phyloP scores from a whole-genome alignment of 2,888 invertebrate genomes.

The Sympetrum striolatum region DNA sequence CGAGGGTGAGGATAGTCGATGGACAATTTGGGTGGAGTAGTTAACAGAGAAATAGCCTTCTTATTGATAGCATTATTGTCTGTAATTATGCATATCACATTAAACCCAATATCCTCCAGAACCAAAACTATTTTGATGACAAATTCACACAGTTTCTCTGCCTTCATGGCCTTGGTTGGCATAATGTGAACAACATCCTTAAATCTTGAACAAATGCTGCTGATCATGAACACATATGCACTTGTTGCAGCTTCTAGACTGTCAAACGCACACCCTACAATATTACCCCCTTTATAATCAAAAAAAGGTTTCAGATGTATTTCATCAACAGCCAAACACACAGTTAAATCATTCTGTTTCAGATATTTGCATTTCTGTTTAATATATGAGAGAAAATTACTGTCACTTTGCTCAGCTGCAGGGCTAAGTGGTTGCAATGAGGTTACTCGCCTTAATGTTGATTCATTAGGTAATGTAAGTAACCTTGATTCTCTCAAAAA shows the following conservation, averaged over 20 bases:
- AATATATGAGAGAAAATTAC: no score
- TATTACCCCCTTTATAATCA: no score
- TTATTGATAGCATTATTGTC: background rate
- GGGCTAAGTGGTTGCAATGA: background rate
- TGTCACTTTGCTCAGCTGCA: background rate
- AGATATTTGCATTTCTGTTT: no score
- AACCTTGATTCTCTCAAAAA: no score
- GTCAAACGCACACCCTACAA: background rate
- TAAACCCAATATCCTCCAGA: background rate
- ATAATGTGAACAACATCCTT: background rate
- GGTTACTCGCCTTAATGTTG: background rate
- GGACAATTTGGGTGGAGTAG: background rate
- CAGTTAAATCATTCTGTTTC: no score
- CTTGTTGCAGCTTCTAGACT: background rate
- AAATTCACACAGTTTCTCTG: background rate
- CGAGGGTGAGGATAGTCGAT: background rate
- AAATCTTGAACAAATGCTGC: background rate
- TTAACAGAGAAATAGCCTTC: no score
- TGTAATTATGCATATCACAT: background rate
- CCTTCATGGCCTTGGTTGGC: background rate
- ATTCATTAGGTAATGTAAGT: no score
- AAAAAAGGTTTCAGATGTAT: no score
- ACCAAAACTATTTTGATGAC: background rate
- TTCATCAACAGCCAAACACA: no score
- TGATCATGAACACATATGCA: background rate